Evolutionary conservation across 2,113 vertebrate genomes (phyloP), one percentile per base, ranked within the genome.

Genomic region (Crotophaga sulcirostris): DNA sequence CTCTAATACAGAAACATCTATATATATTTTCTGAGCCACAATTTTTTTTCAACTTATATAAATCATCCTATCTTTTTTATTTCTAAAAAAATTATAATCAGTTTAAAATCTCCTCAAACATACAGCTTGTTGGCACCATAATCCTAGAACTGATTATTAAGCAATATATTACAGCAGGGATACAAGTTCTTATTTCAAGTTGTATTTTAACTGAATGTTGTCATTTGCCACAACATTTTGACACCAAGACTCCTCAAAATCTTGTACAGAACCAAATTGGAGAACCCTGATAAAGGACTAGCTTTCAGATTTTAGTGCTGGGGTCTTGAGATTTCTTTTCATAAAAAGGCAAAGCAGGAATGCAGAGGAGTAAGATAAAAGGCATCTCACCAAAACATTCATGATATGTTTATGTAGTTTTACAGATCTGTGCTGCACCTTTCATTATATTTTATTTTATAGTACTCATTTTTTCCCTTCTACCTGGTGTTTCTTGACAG

Each of bases 361-460:
- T 66, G 34, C 7, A 75, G 69, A 76, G 33, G 7, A 89, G 4
- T 76, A 87, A 76, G 51, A 93, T 56, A 92, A 84, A 96, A 95
- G 54, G 26, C 24, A 36, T 13, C 52, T 76, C 34, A 73, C 33
- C 60, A 84, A 94, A 97, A 67, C 51, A 89, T 85, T 87, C 51
- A 82, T 92, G 79, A 76, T 95, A 78, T 63, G 33, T 45, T 83
- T 68, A 64, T 88, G 72, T 77, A 70, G 52, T 86, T 96, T 94
- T 84, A 76, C 84, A 67, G 38, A 89, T 67, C 45, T 93, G 16
- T 86, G 70, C 38, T 80, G 11, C 16, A 88, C 40, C 51, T 90
- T 93, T 80, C 40, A 59, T 82, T 96, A 55, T 44, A 70, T 89
- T 90, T 91, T 81, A 68, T 91, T 89, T 74, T 68, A 16, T 79